Evolutionary conservation across 2,797 vertebrate genomes (phyloP).

Genomic region (Micrastur ruficollis): DNA sequence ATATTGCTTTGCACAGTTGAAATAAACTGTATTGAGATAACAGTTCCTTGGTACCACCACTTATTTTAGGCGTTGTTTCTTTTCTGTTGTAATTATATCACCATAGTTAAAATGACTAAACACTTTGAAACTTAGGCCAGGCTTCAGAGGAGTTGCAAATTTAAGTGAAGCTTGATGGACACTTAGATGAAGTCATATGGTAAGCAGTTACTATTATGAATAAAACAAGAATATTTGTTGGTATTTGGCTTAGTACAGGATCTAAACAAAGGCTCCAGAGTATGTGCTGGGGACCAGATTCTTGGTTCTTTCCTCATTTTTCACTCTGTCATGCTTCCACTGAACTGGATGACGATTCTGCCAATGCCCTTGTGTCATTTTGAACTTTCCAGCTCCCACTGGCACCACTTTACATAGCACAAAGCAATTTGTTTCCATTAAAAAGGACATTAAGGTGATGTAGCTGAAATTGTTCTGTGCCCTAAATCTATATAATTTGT

Average conservation of each 20-base stretch:
- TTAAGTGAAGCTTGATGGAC: neutral
- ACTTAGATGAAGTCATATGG: neutral
- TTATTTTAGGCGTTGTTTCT: neutral
- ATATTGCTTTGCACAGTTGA: neutral
- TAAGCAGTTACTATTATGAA: neutral
- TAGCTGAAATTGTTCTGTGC: slow-evolving; percentile 21
- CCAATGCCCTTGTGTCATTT: neutral
- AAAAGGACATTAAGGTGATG: slow-evolving; percentile 33
- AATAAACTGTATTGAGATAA: neutral
- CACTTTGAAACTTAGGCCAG: neutral
- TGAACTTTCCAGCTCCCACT: slow-evolving; percentile 16
- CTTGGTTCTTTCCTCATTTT: neutral
- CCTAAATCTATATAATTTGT: slow-evolving; percentile 48
- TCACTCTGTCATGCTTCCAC: neutral
- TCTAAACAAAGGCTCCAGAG: neutral
- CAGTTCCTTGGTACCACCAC: neutral
- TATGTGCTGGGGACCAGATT: neutral
- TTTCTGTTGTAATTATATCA: neutral
- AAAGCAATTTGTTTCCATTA: slow-evolving; percentile 53
- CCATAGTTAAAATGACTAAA: neutral
- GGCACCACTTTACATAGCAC: neutral
- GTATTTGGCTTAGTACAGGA: neutral
- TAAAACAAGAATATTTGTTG: neutral
- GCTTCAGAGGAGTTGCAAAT: neutral
- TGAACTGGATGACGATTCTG: neutral